These are phyloP conservation scores for Xerus rutilus DNA, from an alignment of 2,797 vertebrate genomes.

Conservation along the genomic window DNA sequence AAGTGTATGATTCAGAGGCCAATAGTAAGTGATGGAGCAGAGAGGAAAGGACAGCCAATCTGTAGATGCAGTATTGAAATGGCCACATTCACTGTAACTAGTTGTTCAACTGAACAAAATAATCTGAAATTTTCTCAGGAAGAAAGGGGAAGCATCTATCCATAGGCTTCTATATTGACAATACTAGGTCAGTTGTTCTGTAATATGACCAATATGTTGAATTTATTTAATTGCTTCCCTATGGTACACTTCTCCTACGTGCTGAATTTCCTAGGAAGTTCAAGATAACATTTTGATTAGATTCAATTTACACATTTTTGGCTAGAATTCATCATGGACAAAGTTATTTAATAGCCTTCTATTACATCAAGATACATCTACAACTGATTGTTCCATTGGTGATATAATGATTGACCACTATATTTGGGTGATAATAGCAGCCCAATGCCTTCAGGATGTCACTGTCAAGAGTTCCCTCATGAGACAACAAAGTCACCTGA, in stretches of 20 bases:
- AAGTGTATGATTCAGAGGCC: background rate
- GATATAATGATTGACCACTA: background rate
- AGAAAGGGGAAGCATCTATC: background rate
- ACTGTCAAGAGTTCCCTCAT: background rate
- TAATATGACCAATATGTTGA: background rate
- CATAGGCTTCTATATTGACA: background rate
- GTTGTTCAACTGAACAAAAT: background rate
- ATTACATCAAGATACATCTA: background rate
- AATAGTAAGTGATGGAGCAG: background rate
- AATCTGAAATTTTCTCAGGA: background rate
- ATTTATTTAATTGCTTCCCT: background rate
- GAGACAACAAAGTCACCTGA: constrained; percentile 19
- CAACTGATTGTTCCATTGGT: background rate
- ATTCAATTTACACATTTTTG: background rate
- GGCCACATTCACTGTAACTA: background rate
- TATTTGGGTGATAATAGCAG: background rate
- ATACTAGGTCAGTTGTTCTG: background rate
- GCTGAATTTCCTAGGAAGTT: background rate
- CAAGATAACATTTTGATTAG: constrained; percentile 14
- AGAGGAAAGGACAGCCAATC: background rate
- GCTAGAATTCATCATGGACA: background rate
- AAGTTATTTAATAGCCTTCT: background rate
- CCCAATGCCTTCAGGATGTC: background rate
- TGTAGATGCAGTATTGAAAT: background rate
- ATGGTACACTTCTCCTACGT: background rate